phyloP scores from a whole-genome alignment of 2,888 invertebrate species.

The Nephrotoma guestfalica region DNA sequence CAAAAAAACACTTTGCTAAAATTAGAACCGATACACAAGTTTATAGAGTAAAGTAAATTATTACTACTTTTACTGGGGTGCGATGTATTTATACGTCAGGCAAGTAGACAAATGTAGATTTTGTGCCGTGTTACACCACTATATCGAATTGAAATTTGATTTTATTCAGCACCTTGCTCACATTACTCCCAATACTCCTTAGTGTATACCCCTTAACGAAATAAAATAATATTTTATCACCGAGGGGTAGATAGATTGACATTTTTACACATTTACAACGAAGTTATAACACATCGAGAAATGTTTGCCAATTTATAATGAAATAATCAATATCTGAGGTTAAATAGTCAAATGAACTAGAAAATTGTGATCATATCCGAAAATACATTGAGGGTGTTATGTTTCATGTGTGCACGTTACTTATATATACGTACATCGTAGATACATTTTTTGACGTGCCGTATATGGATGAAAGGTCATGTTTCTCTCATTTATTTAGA shows the following conservation, averaged over 20 bases:
- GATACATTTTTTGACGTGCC: not conserved
- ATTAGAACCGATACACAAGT: not conserved
- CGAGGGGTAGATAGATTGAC: not conserved
- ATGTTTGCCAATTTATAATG: not conserved
- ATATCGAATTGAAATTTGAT: not conserved
- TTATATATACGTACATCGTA: not conserved
- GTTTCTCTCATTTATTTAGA: not conserved
- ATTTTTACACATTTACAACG: not conserved
- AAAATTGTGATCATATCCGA: not conserved
- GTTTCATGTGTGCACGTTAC: not conserved
- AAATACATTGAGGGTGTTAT: not conserved
- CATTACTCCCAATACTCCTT: not conserved
- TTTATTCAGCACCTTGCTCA: not conserved
- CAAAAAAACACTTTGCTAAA: not conserved
- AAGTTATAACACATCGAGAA: not conserved
- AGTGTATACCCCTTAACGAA: not conserved
- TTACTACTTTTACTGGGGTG: not conserved
- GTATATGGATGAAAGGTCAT: not conserved
- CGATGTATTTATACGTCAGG: not conserved
- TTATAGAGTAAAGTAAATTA: not conserved
- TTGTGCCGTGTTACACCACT: not conserved
- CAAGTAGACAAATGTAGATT: too few species aligned
- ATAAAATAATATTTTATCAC: not conserved
- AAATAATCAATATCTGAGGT: not conserved
- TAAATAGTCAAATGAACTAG: not conserved